Base-by-base conservation (phyloP, 2,113 vertebrate species). In the Arvicanthis niloticus region DNA sequence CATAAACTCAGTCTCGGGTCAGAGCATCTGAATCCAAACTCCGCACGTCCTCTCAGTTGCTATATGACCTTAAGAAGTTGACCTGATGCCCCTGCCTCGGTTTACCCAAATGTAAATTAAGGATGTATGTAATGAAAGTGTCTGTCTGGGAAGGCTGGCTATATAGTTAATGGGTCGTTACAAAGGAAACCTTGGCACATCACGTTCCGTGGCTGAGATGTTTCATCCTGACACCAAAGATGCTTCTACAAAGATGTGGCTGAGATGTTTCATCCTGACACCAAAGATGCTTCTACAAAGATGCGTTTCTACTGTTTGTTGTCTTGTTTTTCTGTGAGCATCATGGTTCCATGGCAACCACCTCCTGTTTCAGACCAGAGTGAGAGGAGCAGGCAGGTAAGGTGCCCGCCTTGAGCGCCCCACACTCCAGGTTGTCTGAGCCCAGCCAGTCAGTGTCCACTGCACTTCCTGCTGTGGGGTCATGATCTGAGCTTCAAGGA, bases 1-100 rank as follows among this genome's bases (percentile, higher is more conserved):
- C 2, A 0, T 65, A 21, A 34, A 7, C 5, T 4, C 31, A 7
- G 0, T 29, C 51, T 21, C 3, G 3, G 3, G 37, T n/a, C 85
- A 5, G 3, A 53, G 24, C 6, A 24, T 70, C 88, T 26, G 11
- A 68, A 40, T 19, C 58, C 21, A 78, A 85, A 42, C 17, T 7
- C 31, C 60, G 7, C 19, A 13, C 12, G 8, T 37, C 24, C 29
- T 53, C 34, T 58, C 87, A 60, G 86, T 9, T 19, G 31, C 86
- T 93, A 0, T 51, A 26, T 34, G 56, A 68, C 70, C 42, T 58
- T n/a, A 5, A 16, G 53, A 58, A 58, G n/a, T 24, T 51, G 13
- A 42, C 45, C 15, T 34, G 65, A 78, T 73, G 12, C 21, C 29
- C 37, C 31, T 42, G 31, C 60, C 81, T 95, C 86, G 16, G 65